Base-by-base conservation (phyloP, 2,113 vertebrate species). In the Phaethornis superciliosus region DNA sequence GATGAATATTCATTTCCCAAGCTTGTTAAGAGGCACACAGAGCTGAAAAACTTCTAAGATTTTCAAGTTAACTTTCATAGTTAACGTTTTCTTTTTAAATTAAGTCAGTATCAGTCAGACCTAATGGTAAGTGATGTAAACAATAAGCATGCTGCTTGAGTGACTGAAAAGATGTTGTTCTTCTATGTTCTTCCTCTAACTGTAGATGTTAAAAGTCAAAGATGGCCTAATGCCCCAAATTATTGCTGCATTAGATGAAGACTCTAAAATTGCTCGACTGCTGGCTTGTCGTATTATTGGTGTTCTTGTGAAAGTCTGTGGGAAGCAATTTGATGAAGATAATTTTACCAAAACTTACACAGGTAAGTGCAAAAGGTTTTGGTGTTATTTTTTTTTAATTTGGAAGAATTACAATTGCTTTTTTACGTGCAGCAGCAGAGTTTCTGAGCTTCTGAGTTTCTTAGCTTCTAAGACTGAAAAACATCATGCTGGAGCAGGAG, bases 161-260 rank as follows among this genome's bases (percentile, higher is more conserved):
- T 46, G n/a, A 56, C n/a, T 46, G 42, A 81, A 68, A 67, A 55
- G 33, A 24, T 81, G 13, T 14, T 52, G 21, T 21, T 37, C 12
- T 49, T 64, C 33, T 51, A 1, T 30, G 20, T 3, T 93, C 83
- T 88, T 80, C 69, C 55, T 84, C 14, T 72, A 47, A 27, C 54
- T 85, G 22, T 89, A 99, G 99, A 80, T 99, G 15, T 92, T 96
- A 77, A 94, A 97, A 19, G 58, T 98, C 54, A 97, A 98, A 92
- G 97, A 97, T 11, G 87, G 69, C 8, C 90, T 99, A 78, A 95
- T 94, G 94, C 97, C 98, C 7, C 96, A 89, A 10, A n/a, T 99
- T 62, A 88, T 99, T 62, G 97, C 98, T 0, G 96, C 98, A 9
- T 85, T 99, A 96, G 98, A 99, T 7, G 99, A 99, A 80, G 99